Conservation (phyloP, 2,113 vertebrate genomes). For the Amphilophus citrinellus region DNA sequence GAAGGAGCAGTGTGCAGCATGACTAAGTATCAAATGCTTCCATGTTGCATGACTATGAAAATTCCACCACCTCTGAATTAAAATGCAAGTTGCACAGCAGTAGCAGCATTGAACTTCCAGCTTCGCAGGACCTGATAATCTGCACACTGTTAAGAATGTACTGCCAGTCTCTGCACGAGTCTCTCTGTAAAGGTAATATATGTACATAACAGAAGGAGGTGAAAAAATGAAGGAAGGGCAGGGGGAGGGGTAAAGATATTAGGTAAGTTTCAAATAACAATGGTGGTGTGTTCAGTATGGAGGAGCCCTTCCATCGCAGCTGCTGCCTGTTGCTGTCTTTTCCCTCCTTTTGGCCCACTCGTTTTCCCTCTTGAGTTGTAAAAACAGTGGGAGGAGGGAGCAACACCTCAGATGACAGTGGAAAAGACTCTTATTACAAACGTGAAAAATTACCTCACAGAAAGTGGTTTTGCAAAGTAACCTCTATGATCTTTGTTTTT, state of each 20-base stretch:
- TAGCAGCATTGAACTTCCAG: not conserved
- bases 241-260: slow-evolving; percentile 36
- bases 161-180: slow-evolving; percentile 23
- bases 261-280: slow-evolving; percentile 71
- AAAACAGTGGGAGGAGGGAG: not conserved
- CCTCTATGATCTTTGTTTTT: not conserved
- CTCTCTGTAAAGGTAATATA: slow-evolving; percentile 24
- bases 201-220: not conserved
- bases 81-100: not conserved
- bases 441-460: not conserved
- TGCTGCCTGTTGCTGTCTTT: slow-evolving; percentile 62
- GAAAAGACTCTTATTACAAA: not conserved
- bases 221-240: not conserved
- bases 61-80: not conserved
- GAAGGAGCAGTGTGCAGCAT: not conserved
- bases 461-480: not conserved
- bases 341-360: slow-evolving; percentile 16
- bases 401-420: not conserved
- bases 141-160: not conserved
- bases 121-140: slow-evolving; percentile 34
- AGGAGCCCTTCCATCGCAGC: slow-evolving; percentile 61
- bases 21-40: not conserved
- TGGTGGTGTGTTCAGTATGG: slow-evolving; percentile 50
- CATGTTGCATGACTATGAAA: not conserved
- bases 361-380: not conserved